phyloP scores from a whole-genome alignment of 2,888 invertebrate genomes.

The Mantis religiosa region DNA sequence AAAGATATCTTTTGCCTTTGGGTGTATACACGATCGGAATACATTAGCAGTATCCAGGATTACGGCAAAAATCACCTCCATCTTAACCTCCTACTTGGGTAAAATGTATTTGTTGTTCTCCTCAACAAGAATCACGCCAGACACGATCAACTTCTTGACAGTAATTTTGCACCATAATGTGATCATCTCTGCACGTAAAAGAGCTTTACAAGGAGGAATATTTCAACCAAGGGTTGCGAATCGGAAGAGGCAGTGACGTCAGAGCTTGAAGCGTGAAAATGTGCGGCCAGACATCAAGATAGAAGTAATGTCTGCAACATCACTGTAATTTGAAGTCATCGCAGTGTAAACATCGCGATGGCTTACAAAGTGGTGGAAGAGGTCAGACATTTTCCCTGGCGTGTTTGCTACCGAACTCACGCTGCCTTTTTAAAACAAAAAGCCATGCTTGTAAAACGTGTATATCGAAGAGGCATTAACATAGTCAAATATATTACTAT shows the following conservation, averaged over 20 bases:
- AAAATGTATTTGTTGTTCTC: background rate
- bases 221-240: background rate
- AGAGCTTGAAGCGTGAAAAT: background rate
- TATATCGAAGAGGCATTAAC: background rate
- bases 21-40: background rate
- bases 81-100: background rate
- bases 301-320: background rate
- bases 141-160: background rate
- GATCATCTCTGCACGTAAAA: background rate
- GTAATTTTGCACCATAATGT: background rate
- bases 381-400: too few species aligned
- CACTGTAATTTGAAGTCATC: background rate
- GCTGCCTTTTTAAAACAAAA: background rate
- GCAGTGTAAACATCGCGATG: background rate
- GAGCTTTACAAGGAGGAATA: background rate
- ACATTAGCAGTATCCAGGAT: background rate
- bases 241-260: background rate
- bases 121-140: background rate
- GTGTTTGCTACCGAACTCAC: background rate
- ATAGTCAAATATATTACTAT: background rate
- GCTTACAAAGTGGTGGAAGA: background rate
- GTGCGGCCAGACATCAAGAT: background rate
- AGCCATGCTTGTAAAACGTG: background rate
- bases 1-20: too few species aligned
- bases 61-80: background rate